These are phyloP conservation scores for Perccottus glenii DNA, from an alignment of 2,113 vertebrate genomes.

Conservation along the genomic window DNA sequence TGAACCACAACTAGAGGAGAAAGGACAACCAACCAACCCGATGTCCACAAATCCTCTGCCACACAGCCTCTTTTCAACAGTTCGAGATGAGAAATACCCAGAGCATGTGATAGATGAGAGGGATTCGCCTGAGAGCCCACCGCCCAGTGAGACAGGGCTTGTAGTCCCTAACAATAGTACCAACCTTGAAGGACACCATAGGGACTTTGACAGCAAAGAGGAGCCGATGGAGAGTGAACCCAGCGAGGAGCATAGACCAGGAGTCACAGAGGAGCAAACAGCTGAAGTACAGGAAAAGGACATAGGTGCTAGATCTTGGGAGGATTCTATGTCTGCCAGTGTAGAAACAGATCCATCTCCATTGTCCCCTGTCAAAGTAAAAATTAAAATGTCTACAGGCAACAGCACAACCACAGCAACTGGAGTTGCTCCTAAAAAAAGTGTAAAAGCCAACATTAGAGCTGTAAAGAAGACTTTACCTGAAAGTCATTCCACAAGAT, in stretches of 20 bases:
- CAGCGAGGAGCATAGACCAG: slow-evolving; percentile 16
- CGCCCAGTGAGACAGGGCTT: slow-evolving; percentile 75
- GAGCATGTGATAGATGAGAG: slow-evolving; percentile 82
- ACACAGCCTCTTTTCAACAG: slow-evolving; percentile 12
- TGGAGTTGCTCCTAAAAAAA: slow-evolving; percentile 80
- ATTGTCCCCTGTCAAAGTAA: slow-evolving; percentile 88
- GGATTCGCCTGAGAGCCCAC: slow-evolving; percentile 83
- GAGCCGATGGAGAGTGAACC: slow-evolving; percentile 46
- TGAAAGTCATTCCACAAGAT: slow-evolving; percentile 54
- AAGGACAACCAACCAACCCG: background rate
- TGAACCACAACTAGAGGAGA: slow-evolving; percentile 26
- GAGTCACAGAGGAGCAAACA: slow-evolving; percentile 1
- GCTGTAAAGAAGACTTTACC: slow-evolving; percentile 53
- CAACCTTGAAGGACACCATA: slow-evolving; percentile 34
- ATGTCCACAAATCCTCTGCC: slow-evolving; percentile 30
- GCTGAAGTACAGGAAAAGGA: slow-evolving; percentile 47
- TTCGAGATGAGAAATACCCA: slow-evolving; percentile 67
- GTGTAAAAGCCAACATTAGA: slow-evolving; percentile 40
- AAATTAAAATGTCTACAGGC: slow-evolving; percentile 89
- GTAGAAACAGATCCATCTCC: slow-evolving; percentile 44
- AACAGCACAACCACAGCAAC: slow-evolving; percentile 87
- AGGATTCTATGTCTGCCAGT: slow-evolving; percentile 1
- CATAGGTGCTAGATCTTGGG: slow-evolving; percentile 17
- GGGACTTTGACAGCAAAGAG: slow-evolving; percentile 26
- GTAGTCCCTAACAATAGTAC: slow-evolving; percentile 57